Evolutionary conservation across 2,113 vertebrate genomes (phyloP).

Genomic region (Pseudorectes ferrugineus): DNA sequence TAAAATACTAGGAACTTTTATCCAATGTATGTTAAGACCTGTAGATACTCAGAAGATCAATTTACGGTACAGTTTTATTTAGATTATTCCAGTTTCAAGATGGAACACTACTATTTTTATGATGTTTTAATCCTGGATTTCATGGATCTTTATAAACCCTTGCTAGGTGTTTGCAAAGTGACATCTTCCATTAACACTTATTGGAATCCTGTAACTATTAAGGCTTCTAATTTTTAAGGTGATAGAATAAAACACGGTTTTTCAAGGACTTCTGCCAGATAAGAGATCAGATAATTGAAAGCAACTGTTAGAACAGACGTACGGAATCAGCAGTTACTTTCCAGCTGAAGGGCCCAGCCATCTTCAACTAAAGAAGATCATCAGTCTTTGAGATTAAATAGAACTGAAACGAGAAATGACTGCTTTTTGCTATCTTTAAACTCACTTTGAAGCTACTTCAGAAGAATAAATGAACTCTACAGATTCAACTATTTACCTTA

Average conservation of each 20-base stretch:
- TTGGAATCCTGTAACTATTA: background rate
- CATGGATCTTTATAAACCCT: background rate
- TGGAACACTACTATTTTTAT: background rate
- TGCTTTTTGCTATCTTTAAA: constrained; percentile 19
- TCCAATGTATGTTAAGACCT: background rate
- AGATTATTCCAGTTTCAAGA: background rate
- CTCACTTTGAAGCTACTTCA: constrained; percentile 39
- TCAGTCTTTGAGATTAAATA: background rate
- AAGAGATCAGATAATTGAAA: background rate
- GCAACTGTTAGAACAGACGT: background rate
- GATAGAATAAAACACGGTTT: background rate
- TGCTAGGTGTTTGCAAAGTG: background rate
- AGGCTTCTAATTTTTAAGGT: background rate
- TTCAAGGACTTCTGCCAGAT: background rate
- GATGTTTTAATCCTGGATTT: background rate
- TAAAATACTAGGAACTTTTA: background rate
- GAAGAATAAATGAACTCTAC: background rate
- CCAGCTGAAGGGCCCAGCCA: background rate
- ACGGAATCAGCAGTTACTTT: background rate
- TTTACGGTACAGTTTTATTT: background rate
- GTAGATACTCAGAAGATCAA: background rate
- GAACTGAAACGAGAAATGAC: constrained; percentile 5
- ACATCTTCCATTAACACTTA: background rate
- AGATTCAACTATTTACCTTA: constrained; percentile 11
- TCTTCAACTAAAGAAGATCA: background rate